Base-by-base conservation (phyloP, 2,113 vertebrate species). In the Andinoacara biseriatus region DNA sequence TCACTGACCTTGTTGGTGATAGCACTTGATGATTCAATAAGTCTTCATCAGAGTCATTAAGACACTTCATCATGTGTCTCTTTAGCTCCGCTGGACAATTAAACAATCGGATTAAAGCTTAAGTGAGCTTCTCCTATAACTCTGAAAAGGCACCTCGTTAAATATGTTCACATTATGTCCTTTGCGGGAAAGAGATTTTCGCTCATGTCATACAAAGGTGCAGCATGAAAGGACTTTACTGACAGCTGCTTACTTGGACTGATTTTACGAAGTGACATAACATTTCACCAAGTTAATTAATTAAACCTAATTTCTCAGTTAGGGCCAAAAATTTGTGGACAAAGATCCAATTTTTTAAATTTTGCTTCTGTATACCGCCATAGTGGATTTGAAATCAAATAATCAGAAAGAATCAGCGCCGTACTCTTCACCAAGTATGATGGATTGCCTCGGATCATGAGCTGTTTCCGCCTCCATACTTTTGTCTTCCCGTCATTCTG, bases 11-110 rank as follows among this genome's bases (percentile, higher is more conserved):
- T 54, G 24, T 62, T 74, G 67, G 20, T 22, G 15, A 79, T 26
- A 62, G 15, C 54, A 52, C 62, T 79, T 77, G 74, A 63, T 29
- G 78, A 61, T 82, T 84, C 57, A 80, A 24, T 61, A 57, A 80
- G 54, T 84, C 84, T 78, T 75, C 46, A 67, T 86, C 87, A 80
- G 26, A 20, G 15, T 80, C 79, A 74, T 91, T 83, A 78, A 62
- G 61, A 63, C 80, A 24, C 74, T 85, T 81, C 58, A 65, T 87
- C 86, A 87, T 82, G 18, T 24, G 38, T 76, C 67, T 86, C 43
- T 40, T 91, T 76, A 40, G 54, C 72, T 86, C 81, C 76, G 84
- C 76, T 84, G 82, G 78, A 80, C 77, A 82, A 91, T 93, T 89
- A 90, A 78, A 87, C 58, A 75, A 76, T 91, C 74, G 86, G 79